phyloP scores from a whole-genome alignment of 2,888 invertebrate species.

The Clusia tigrina region DNA sequence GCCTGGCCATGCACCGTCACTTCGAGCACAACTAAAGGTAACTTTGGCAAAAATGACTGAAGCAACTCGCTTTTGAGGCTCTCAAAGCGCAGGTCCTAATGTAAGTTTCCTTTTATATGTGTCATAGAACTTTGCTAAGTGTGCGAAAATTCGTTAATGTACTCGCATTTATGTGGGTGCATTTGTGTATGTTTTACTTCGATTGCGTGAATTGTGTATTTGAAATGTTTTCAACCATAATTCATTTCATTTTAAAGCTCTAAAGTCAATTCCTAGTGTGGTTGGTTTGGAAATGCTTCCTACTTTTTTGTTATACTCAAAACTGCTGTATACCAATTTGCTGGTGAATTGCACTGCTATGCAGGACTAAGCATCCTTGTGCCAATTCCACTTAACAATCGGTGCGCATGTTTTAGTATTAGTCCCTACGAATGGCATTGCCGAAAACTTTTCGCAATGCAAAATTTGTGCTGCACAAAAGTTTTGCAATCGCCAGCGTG shows the following conservation, averaged over 20 bases:
- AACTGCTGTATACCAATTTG: not conserved
- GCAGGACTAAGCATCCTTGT: no score
- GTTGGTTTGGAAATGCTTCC: no score
- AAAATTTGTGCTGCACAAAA: conserved; percentile 38
- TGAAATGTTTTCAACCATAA: not conserved
- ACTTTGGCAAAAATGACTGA: no score
- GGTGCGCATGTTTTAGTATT: no score
- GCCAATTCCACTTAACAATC: no score
- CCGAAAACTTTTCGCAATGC: not conserved
- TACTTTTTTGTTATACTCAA: no score
- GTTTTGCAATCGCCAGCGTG: conserved; percentile 55
- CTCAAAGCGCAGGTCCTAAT: conserved; percentile 1
- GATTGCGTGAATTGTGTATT: not conserved
- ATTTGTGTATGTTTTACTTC: not conserved
- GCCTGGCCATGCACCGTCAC: conserved; percentile 51
- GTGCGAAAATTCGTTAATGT: not conserved
- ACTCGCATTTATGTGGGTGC: not conserved
- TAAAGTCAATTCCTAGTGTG: not conserved
- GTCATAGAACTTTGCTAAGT: not conserved
- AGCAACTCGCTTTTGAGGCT: not conserved
- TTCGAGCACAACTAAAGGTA: not conserved
- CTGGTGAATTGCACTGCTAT: not conserved
- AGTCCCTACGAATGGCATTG: not conserved
- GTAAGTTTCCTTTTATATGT: not conserved
- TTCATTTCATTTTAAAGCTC: not conserved